Evolutionary conservation across 1,140 invertebrate genomes (phyloP).

Genomic region (Cyphomyrmex costatus): DNA sequence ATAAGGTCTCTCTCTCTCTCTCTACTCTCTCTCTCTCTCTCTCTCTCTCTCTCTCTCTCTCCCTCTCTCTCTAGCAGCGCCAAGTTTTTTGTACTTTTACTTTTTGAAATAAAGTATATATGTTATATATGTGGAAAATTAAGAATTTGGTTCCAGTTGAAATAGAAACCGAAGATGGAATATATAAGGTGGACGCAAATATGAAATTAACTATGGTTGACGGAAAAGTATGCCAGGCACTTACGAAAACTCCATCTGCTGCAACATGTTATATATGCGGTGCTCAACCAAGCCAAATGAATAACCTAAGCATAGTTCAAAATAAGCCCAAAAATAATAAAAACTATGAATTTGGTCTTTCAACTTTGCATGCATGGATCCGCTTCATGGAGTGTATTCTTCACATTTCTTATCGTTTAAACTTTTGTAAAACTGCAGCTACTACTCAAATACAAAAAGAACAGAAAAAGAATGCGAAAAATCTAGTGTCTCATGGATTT

Average conservation of each 20-base stretch:
- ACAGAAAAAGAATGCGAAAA: not conserved
- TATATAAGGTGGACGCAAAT: not conserved
- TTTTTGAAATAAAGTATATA: no score
- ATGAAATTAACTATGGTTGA: not conserved
- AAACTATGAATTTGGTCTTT: not conserved
- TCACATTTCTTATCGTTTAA: not conserved
- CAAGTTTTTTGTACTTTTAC: no score
- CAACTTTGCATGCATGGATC: not conserved
- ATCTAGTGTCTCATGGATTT: not conserved
- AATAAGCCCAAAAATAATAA: not conserved
- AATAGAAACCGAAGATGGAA: not conserved
- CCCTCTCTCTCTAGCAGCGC: no score
- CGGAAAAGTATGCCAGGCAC: not conserved
- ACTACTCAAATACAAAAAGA: not conserved
- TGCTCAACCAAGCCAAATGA: not conserved
- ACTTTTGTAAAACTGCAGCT: not conserved
- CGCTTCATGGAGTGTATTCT: not conserved
- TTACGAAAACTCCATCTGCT: not conserved
- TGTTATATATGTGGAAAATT: no score
- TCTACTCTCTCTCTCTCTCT: no score
- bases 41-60: no score
- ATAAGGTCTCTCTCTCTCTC: no score
- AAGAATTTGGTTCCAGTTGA: not conserved
- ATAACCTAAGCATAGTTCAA: not conserved
- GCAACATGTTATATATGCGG: not conserved